Conservation (phyloP, 2,113 vertebrate species). For the Panurus biarmicus region DNA sequence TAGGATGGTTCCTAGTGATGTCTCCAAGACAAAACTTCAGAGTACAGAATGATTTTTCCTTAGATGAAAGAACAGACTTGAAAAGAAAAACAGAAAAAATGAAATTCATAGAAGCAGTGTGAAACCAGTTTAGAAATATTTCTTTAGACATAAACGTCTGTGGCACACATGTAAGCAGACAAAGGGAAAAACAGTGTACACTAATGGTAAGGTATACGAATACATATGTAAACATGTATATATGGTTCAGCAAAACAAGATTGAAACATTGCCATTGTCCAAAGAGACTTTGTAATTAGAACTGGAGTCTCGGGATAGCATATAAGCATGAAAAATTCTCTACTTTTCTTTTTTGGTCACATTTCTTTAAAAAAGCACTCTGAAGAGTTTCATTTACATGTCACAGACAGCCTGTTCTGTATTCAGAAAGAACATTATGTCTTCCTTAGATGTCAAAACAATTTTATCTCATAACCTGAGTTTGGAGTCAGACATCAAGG, state of each 20-base stretch:
- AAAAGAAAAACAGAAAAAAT: neutral
- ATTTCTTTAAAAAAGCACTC: neutral
- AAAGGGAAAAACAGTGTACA: neutral
- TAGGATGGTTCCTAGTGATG: neutral
- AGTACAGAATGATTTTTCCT: neutral
- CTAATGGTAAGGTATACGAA: neutral
- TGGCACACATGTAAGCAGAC: neutral
- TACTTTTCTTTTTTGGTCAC: neutral
- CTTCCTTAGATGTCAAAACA: constrained; percentile 21
- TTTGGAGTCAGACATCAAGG: neutral
- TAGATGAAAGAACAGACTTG: neutral
- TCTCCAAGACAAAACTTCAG: neutral
- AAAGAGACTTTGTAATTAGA: neutral
- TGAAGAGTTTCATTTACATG: neutral
- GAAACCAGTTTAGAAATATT: neutral
- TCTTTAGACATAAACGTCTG: neutral
- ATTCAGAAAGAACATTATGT: constrained; percentile 14
- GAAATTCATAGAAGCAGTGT: neutral
- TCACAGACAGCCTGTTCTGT: neutral
- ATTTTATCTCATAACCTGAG: neutral
- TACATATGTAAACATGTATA: neutral
- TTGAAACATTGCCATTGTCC: neutral
- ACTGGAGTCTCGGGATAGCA: neutral
- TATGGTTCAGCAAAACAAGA: neutral
- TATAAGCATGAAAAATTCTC: neutral